Evolutionary conservation across 2,888 invertebrate species (phyloP).

Genomic region (Tiliacea aurago): DNA sequence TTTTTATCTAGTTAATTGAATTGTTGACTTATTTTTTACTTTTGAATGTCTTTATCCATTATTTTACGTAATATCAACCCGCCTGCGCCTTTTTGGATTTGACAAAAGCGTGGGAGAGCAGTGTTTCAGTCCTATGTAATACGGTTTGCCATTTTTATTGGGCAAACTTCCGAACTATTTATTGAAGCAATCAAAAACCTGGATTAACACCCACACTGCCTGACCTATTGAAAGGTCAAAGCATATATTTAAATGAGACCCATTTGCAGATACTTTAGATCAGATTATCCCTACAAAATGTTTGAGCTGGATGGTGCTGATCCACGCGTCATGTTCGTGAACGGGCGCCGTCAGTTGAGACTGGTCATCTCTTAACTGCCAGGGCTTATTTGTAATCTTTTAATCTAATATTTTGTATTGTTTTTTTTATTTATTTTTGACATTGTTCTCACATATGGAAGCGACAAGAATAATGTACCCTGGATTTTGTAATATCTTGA

Average conservation of each 20-base stretch:
- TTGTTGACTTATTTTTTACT: slow-evolving; percentile 20
- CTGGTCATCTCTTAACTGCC: no score
- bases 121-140: not conserved
- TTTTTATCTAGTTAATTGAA: slow-evolving; percentile 43
- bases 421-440: no score
- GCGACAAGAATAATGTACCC: no score
- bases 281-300: no score
- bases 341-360: no score
- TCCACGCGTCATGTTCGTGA: no score
- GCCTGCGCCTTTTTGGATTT: not conserved
- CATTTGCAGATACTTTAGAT: no score
- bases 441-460: no score
- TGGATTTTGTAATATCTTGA: no score
- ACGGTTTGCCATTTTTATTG: not conserved
- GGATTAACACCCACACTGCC: not conserved
- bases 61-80: not conserved
- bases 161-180: not conserved
- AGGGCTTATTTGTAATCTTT: no score
- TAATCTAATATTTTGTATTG: no score
- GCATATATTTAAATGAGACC: not conserved
- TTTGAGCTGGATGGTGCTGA: no score
- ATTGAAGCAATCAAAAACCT: slow-evolving; percentile 2
- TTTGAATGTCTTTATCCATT: not conserved
- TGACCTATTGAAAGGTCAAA: not conserved
- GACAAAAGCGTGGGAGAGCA: not conserved